Evolutionary conservation across 30 jellyfish, hydroid and myxozoan species (phyloP), one percentile per base, ranked within the genome.

Genomic region (Clytia hemisphaerica): DNA sequence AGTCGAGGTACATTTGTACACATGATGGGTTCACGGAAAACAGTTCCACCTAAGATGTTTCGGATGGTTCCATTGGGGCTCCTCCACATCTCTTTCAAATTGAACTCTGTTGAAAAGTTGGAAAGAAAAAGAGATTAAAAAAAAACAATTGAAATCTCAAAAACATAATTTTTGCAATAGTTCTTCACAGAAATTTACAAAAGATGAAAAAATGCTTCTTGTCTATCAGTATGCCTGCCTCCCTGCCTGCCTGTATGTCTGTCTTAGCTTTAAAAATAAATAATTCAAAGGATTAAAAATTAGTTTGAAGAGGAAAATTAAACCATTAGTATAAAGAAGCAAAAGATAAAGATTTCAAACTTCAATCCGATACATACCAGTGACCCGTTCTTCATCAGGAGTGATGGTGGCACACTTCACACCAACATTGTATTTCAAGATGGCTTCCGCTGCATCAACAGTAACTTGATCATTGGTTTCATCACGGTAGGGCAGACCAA

Each of bases 381-480:
- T 82, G 36, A 92, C 96, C 18, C 99, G 82, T 25, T 85, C 96
- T 61, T 92, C 99, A 54, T 92, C 99, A 2, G 99, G 99, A 24
- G 99, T 92, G 69, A 92, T 92, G 28, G 99, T 92, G 9, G 99
- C 99, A 75, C 99, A 92, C 80, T 92, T 92, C 34, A 92, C 74
- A 14, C 99, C 99, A 59, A 92, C 99, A 37, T 92, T 78, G 59
- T 83, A 84, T 40, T 72, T 71, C 61, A 85, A 72, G 46, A 92
- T 92, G 1, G 99, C 99, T 37, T 84, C 92, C 2, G 99, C 99
- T 49, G 96, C 93, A 35, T 92, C 99, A 1, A 80, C 27, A 12
- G 99, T 92, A 18, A 92, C 90, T 58, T 83, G 93, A 79, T 92
- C 99, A 51, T 77, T 76, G 14, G 99, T 92, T 58, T 79, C 94